A percentile compares a stretch with the other conserved stretches of the same genome.
phyloP scores from a whole-genome alignment of 1,140 invertebrate genomes.

The Heliothis subflexa region DNA sequence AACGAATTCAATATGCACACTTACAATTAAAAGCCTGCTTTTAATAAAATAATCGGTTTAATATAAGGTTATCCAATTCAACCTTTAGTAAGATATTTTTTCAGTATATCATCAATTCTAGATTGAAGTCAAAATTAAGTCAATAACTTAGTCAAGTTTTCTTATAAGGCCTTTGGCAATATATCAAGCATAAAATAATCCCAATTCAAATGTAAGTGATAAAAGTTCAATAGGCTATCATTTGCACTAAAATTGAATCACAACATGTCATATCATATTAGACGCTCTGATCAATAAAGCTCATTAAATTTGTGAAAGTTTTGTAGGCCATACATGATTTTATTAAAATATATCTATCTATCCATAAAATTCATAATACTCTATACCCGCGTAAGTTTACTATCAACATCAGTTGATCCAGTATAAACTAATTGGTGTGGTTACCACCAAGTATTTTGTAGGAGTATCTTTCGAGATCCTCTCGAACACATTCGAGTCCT shows the following conservation, averaged over 20 bases:
- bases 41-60: neutral
- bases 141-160: no score
- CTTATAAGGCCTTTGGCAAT: no score
- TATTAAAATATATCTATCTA: no score
- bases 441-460: constrained; percentile 81
- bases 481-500: constrained; percentile 66
- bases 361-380: neutral
- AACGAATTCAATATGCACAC: neutral
- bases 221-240: neutral
- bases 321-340: no score
- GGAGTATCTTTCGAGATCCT: constrained; percentile 77
- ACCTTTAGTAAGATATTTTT: neutral
- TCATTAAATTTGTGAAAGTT: no score
- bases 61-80: neutral
- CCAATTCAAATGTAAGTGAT: neutral
- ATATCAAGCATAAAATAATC: neutral
- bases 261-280: neutral
- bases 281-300: no score
- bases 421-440: constrained; percentile 69
- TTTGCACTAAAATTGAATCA: neutral
- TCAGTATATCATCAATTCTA: neutral
- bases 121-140: neutral
- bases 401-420: neutral
- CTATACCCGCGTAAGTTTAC: neutral
- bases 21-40: neutral